A percentile compares a stretch with the other conserved stretches of the same genome.
Evolutionary conservation across 2,113 vertebrate species (phyloP).

Genomic region (Dendrocopos noguchii): DNA sequence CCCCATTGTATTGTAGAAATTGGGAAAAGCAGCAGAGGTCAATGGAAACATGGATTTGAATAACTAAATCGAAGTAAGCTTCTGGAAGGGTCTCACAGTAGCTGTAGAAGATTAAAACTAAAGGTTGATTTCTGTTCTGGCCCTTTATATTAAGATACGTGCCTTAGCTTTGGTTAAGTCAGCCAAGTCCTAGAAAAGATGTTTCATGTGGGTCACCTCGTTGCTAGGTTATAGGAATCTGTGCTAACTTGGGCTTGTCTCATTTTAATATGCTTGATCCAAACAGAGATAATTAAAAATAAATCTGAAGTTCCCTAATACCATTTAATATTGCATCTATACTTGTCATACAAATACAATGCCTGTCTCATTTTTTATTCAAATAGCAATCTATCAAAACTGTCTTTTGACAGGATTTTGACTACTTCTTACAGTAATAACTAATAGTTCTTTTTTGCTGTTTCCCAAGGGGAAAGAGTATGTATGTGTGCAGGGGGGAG

Average conservation of each 20-base stretch:
- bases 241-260: constrained; percentile 47
- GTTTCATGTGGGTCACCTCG: not conserved
- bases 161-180: constrained; percentile 9
- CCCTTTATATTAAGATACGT: constrained; percentile 1
- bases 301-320: not conserved
- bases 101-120: constrained; percentile 24
- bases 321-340: not conserved
- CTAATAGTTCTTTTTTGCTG: constrained; percentile 9
- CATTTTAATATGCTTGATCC: constrained; percentile 32
- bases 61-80: not conserved
- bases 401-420: constrained; percentile 50
- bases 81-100: not conserved
- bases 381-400: constrained; percentile 53
- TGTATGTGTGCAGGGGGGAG: not conserved
- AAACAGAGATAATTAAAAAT: constrained; percentile 17
- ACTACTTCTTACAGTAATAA: constrained; percentile 16
- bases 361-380: constrained; percentile 50
- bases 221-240: constrained; percentile 44
- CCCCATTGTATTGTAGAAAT: not conserved
- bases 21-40: not conserved
- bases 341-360: constrained; percentile 45
- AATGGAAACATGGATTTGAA: not conserved
- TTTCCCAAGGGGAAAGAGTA: not conserved
- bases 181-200: constrained; percentile 21
- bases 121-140: not conserved